Evolutionary conservation across 2,113 vertebrate genomes (phyloP).

Genomic region (Telmatochromis brachygnathus): DNA sequence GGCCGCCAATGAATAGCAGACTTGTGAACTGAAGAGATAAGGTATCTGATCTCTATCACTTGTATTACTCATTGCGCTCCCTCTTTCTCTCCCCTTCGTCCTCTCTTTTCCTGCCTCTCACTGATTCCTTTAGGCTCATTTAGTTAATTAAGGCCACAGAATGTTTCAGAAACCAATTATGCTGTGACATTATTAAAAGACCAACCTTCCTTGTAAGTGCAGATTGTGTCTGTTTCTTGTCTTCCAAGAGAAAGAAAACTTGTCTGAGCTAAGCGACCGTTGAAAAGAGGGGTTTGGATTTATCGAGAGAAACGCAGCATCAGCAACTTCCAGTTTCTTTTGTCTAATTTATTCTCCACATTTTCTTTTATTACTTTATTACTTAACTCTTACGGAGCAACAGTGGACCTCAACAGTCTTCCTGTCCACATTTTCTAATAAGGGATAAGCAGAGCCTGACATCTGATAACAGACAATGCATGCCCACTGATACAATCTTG

Average conservation of each 20-base stretch:
- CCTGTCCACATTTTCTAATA: constrained; percentile 1
- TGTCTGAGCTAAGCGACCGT: constrained; percentile 26
- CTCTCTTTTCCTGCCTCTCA: background rate
- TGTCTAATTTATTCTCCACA: background rate
- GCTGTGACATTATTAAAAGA: constrained; percentile 66
- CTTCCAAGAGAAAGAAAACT: constrained; percentile 30
- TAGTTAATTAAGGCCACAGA: constrained; percentile 70
- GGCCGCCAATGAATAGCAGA: constrained; percentile 21
- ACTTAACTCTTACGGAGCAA: background rate
- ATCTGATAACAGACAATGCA: constrained; percentile 16
- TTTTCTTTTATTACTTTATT: constrained; percentile 2
- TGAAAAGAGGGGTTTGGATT: constrained; percentile 25
- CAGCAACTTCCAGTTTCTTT: constrained; percentile 37
- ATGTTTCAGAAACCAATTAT: constrained; percentile 72
- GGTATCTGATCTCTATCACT: constrained; percentile 40
- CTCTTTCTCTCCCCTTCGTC: background rate
- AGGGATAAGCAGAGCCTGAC: background rate
- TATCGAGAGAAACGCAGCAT: constrained; percentile 31
- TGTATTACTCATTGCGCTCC: constrained; percentile 12
- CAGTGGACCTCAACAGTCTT: background rate
- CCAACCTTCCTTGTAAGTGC: constrained; percentile 51
- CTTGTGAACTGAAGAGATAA: constrained; percentile 55
- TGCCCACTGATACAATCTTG: background rate
- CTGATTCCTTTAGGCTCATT: constrained; percentile 56
- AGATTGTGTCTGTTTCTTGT: constrained; percentile 46